Base-by-base conservation (phyloP, 1,140 invertebrate genomes). In the Berghia stephanieae region DNA sequence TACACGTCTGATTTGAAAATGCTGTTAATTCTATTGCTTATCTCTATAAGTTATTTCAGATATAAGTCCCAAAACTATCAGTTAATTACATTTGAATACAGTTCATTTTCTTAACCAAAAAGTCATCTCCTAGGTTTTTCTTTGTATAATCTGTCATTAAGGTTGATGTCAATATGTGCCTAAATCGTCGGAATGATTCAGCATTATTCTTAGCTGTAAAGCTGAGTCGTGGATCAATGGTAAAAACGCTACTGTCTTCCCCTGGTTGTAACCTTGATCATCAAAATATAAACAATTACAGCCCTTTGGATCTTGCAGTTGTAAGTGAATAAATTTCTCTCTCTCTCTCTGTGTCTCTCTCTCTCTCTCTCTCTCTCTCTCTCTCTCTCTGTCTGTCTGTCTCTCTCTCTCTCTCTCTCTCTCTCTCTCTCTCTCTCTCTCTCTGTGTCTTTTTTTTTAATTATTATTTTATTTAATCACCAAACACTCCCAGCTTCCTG, bases 141-240 rank as follows among this genome's bases (percentile, higher is more conserved):
- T n/a, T n/a, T n/a, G n/a, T n/a, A n/a, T n/a, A n/a, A 34, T 44
- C 49, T 38, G 3, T 69, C 18, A 10, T 49, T 55, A 31, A 78
- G 60, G 55, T 67, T 10, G 67, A 83, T 74, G 55, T 83, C 18
- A 85, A 83, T 40, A 66, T 82, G 36, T 72, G 80, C 18, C 68
- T 85, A 38, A 85, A 83, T 67, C 73, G 81, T 3, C 77, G 79
- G 44, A 63, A 78, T 27, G 84, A 85, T 68, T 83, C 82, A 1
- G 80, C 84, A 6, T 70, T 85, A 38, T 80, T 85, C 38, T 36
- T 85, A 3, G 79, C 84, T 40, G 79, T 85, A 0, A 82, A 82
- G 38, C 67, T 83, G 13, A 82, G 81, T 34, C 78, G 79, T 52
- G 55, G 75, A 27, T 75, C 81, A 13, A 80, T 83, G 49, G 82